phyloP scores from a whole-genome alignment of 2,888 invertebrate species.

The Allygus modestus region DNA sequence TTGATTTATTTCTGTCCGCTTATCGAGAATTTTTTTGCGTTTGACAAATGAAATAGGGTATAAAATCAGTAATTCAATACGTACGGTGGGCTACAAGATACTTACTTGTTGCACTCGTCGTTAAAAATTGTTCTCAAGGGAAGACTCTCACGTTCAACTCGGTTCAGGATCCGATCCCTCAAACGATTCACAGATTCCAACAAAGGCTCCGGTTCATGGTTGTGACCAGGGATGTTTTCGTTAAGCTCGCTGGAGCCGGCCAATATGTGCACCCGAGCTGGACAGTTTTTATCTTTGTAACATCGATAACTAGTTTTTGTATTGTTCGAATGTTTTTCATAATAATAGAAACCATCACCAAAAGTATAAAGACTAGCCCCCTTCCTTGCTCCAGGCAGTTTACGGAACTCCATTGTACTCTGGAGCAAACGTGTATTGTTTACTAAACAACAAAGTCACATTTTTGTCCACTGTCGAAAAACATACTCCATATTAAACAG shows the following conservation, averaged over 20 bases:
- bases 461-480: too few relatives aligned
- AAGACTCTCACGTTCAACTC: neutral
- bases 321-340: neutral
- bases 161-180: neutral
- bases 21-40: too few relatives aligned
- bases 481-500: too few relatives aligned
- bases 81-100: neutral
- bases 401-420: too few relatives aligned
- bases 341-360: conserved; percentile 31
- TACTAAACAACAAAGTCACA: too few relatives aligned
- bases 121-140: neutral
- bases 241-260: neutral
- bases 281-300: conserved; percentile 13
- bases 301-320: neutral
- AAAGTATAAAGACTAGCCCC: too few relatives aligned
- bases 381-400: too few relatives aligned
- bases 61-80: too few relatives aligned
- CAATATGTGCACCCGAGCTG: neutral
- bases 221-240: neutral
- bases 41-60: too few relatives aligned
- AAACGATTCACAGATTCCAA: neutral
- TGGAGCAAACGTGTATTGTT: too few relatives aligned
- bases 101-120: conserved; percentile 1
- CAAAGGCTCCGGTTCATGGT: conserved; percentile 15
- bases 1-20: neutral